Conservation (phyloP, 2,888 invertebrate genomes). For the Chesias legatella region DNA sequence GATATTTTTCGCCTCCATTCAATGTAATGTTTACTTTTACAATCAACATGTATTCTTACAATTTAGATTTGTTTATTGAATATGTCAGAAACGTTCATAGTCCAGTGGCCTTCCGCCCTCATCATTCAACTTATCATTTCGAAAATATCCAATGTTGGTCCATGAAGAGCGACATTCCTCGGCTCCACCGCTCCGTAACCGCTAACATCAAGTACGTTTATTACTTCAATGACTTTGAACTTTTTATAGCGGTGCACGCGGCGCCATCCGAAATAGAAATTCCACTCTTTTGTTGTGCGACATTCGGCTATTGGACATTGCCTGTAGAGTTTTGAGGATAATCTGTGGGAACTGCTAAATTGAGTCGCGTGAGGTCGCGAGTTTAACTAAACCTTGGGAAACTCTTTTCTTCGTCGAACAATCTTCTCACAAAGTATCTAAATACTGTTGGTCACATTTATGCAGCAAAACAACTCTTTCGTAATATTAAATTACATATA, state of each 20-base stretch:
- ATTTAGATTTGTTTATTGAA: no score
- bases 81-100: neutral
- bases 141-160: conserved; percentile 27
- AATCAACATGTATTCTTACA: no score
- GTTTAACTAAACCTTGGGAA: conserved; percentile 47
- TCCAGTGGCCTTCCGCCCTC: neutral
- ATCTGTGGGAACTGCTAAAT: conserved; percentile 35
- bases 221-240: conserved; percentile 51
- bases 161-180: conserved; percentile 43
- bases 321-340: conserved; percentile 32
- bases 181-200: conserved; percentile 30
- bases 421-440: conserved; percentile 2
- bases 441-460: conserved; percentile 9
- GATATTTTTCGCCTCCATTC: conserved; percentile 13
- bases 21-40: neutral
- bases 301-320: conserved; percentile 41
- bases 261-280: conserved; percentile 35
- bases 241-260: conserved; percentile 39
- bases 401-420: conserved; percentile 26
- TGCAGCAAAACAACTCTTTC: neutral
- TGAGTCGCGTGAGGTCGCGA: conserved; percentile 20
- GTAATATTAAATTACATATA: no score
- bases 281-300: conserved; percentile 32
- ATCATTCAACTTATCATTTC: conserved; percentile 3
- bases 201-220: conserved; percentile 39